Evolutionary conservation across 2,113 vertebrate genomes (phyloP).

Genomic region (Hippocampus zosterae): DNA sequence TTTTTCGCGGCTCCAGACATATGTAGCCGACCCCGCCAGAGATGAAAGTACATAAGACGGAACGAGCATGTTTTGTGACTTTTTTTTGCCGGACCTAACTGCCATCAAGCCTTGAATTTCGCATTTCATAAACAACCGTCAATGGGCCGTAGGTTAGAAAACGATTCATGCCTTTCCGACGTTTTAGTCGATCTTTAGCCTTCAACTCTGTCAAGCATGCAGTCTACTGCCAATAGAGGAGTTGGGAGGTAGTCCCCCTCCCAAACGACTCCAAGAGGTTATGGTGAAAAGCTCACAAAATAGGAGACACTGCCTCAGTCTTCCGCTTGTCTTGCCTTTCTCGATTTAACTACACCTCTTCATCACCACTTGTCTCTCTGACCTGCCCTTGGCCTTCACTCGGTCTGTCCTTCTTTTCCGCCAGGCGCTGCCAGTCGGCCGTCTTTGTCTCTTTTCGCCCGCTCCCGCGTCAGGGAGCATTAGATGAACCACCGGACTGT

Average conservation of each 20-base stretch:
- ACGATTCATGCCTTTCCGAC: no score
- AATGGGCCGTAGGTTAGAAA: no score
- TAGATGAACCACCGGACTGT: constrained; percentile 67
- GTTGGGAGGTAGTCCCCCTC: background rate
- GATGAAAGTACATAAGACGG: no score
- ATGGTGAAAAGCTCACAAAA: background rate
- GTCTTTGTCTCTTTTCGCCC: constrained; percentile 23
- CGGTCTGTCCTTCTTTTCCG: constrained; percentile 29
- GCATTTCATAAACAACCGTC: no score
- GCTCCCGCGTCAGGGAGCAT: constrained; percentile 55
- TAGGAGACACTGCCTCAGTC: background rate
- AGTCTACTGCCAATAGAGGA: background rate
- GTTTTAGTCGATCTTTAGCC: no score
- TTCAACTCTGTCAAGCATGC: background rate
- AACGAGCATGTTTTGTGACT: no score
- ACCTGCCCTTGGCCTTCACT: constrained; percentile 46
- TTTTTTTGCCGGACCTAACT: no score
- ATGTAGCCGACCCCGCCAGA: no score
- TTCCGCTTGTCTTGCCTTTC: background rate
- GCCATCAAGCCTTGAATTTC: no score
- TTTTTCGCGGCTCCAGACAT: no score
- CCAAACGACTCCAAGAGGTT: background rate
- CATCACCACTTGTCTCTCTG: constrained; percentile 58
- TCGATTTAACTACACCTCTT: constrained; percentile 27
- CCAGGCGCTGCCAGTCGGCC: constrained; percentile 50